phyloP scores from a whole-genome alignment of 2,888 invertebrate species.

The Eupithecia dodoneata region DNA sequence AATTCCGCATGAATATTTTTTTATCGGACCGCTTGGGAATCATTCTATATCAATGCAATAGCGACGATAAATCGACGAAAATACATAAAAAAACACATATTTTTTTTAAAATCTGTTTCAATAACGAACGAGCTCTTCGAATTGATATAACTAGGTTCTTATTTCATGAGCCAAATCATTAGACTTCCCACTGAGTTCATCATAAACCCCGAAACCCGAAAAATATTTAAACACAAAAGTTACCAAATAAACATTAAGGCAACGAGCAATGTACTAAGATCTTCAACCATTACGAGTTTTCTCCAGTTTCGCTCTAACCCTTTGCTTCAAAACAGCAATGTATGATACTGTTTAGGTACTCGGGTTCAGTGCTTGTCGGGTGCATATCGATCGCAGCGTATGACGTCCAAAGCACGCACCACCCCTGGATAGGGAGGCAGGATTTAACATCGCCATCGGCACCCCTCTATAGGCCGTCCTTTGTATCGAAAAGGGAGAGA shows the following conservation, averaged over 20 bases:
- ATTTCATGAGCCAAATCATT: constrained; percentile 1
- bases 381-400: constrained; percentile 59
- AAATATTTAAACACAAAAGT: constrained; percentile 17
- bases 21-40: too few species aligned
- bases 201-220: neutral
- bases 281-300: constrained; percentile 14
- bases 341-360: constrained; percentile 9
- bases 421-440: constrained; percentile 32
- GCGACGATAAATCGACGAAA: too few species aligned
- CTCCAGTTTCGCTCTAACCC: neutral
- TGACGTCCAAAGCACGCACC: constrained; percentile 55
- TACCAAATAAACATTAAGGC: constrained; percentile 6
- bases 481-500: constrained; percentile 36
- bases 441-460: constrained; percentile 34
- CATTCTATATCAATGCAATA: too few species aligned
- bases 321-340: constrained; percentile 24
- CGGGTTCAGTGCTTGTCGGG: constrained; percentile 35
- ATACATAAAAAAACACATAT: too few species aligned
- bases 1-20: too few species aligned
- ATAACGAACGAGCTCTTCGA: neutral
- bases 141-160: neutral
- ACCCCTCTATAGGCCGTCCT: constrained; percentile 38
- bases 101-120: too few species aligned
- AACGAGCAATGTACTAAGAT: constrained; percentile 21
- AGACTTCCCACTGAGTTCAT: neutral